Conservation (phyloP, 2,888 invertebrate species). For the Minunthozetes semirufus region DNA sequence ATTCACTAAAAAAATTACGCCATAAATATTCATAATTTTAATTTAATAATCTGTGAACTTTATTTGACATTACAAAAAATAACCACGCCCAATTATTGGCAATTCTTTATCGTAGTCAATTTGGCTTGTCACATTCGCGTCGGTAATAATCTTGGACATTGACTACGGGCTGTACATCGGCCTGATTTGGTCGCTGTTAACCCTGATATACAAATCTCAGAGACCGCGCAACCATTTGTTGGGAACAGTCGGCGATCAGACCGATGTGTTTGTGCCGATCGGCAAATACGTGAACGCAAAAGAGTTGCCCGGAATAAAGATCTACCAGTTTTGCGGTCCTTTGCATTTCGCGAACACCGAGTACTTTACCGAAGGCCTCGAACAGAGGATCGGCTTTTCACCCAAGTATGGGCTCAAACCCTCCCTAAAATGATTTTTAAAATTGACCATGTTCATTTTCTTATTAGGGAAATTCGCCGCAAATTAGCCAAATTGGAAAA, state of each 20-base stretch:
- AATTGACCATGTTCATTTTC: too few species aligned
- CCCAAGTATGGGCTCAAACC: background rate
- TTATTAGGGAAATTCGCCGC: background rate
- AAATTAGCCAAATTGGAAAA: background rate
- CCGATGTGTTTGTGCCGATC: conserved; percentile 67
- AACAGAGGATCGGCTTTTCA: background rate
- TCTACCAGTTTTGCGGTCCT: conserved; percentile 63
- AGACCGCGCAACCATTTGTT: conserved; percentile 53
- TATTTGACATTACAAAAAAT: too few species aligned
- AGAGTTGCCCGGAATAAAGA: conserved; percentile 64
- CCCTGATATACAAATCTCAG: conserved; percentile 39
- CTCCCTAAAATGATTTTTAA: too few species aligned
- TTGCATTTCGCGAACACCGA: conserved; percentile 49
- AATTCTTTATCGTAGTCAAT: conserved; percentile 51
- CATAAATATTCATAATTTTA: too few species aligned
- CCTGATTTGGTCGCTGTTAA: conserved; percentile 51
- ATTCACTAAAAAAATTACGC: too few species aligned
- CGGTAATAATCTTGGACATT: conserved; percentile 69
- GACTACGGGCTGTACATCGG: conserved; percentile 72
- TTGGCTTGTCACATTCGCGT: conserved; percentile 72
- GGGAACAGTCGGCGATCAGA: conserved; percentile 62
- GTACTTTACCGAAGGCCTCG: conserved; percentile 38
- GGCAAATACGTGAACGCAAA: conserved; percentile 62
- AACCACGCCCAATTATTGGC: too few species aligned
- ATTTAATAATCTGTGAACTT: too few species aligned